Percentiles rank a stretch among this genome's conserved stretches.
Conservation (phyloP, 2,797 vertebrate genomes). For the Melanotaenia pygmaea region DNA sequence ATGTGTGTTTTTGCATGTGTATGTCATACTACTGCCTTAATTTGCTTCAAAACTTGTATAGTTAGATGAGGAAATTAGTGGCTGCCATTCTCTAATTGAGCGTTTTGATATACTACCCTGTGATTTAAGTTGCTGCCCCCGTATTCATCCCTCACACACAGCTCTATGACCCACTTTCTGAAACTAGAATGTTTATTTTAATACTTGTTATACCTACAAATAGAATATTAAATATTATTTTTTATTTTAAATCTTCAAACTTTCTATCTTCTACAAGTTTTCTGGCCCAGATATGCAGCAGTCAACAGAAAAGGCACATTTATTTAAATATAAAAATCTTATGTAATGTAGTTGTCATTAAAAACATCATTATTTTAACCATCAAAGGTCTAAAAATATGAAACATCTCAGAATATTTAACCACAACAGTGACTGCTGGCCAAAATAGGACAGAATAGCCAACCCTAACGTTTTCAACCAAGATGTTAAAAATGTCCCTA, state of each 20-base stretch:
- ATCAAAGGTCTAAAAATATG: no score
- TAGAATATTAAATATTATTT: not conserved
- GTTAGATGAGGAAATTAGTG: constrained; percentile 30
- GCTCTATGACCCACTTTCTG: constrained; percentile 15
- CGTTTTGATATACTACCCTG: constrained; percentile 31
- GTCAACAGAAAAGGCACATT: not conserved
- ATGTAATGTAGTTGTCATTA: not conserved
- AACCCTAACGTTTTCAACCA: not conserved
- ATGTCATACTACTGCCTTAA: not conserved
- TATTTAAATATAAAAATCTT: no score
- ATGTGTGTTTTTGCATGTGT: no score
- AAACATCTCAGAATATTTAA: no score
- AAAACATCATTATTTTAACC: not conserved
- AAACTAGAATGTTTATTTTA: not conserved
- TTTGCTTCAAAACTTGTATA: constrained; percentile 16
- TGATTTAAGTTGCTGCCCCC: constrained; percentile 37
- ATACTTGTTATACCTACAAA: constrained; percentile 17
- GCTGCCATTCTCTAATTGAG: constrained; percentile 39
- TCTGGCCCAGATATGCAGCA: not conserved
- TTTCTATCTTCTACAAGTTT: not conserved
- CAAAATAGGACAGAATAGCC: no score
- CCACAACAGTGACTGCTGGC: not conserved
- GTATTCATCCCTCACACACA: constrained; percentile 13
- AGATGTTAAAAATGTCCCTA: no score
- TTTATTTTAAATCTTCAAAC: not conserved